A percentile compares a stretch with the other conserved stretches of the same genome.
phyloP scores from a whole-genome alignment of 30 jellyfish, hydroid and myxozoan species.

The Morbakka virulenta region DNA sequence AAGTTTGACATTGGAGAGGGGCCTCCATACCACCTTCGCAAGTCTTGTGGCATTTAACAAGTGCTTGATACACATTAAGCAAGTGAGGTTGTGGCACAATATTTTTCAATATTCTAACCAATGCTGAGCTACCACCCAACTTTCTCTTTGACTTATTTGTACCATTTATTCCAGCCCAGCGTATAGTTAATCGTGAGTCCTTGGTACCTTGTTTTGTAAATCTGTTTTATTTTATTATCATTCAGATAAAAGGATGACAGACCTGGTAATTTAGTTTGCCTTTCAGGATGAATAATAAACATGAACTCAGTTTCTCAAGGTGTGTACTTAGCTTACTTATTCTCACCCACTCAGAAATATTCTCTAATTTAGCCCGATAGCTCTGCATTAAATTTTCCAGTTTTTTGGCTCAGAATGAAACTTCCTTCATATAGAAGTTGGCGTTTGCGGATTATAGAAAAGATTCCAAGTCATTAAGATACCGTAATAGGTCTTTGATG shows the following conservation, averaged over 20 bases:
- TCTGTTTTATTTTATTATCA: too few species aligned
- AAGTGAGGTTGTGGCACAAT: constrained; percentile 29
- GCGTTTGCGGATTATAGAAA: too few species aligned
- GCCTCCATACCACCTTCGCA: constrained; percentile 42
- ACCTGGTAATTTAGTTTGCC: too few species aligned
- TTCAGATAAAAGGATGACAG: too few species aligned
- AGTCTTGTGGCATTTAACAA: constrained; percentile 13
- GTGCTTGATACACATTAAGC: constrained; percentile 10
- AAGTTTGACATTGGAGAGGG: constrained; percentile 16
- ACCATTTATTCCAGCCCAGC: constrained; percentile 6
- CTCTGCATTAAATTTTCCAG: neutral
- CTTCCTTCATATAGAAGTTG: too few species aligned
- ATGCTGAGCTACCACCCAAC: constrained; percentile 10
- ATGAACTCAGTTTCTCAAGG: too few species aligned
- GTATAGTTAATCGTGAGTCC: constrained; percentile 36
- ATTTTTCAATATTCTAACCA: neutral
- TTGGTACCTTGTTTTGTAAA: too few species aligned
- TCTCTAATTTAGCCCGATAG: constrained; percentile 5
- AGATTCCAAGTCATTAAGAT: too few species aligned
- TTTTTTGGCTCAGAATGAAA: neutral
- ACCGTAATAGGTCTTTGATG: too few species aligned
- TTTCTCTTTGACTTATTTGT: constrained; percentile 4
- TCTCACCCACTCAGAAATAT: constrained; percentile 3
- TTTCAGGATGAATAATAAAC: too few species aligned
- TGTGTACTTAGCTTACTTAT: constrained; percentile 1